Base-by-base conservation (phyloP, 2,888 invertebrate genomes). In the Neuroscelio doddi region DNA sequence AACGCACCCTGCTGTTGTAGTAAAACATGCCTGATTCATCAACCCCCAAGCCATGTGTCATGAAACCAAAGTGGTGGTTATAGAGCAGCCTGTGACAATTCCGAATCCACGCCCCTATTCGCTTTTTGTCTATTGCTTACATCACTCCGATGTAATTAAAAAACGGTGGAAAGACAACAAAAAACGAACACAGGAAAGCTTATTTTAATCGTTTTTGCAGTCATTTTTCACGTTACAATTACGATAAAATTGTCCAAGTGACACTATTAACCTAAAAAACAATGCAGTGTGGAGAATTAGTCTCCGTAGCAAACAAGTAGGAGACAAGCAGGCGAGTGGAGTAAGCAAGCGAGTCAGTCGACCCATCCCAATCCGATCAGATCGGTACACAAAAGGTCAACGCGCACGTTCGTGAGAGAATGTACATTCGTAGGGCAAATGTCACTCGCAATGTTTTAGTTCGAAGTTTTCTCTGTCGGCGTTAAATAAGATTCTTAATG, bases 281-380 rank as follows among this genome's bases (percentile, higher is more conserved):
- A 27, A 27, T 5, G 15, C 14, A 8, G 9, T 44, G 15, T 29
- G 12, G 39, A 12, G 12, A 12, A 9, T 9, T 10, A 36, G 12
- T n/a, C n/a, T n/a, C n/a, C n/a, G n/a, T n/a, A n/a, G 7, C 12
- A 36, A 15, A 10, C 36, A 38, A 15, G 12, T 21, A 14, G 12
- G 1, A 26, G 29, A 44, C 14, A 44, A 14, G 12, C 24, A 26
- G 9, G 12, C 24, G 36, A 12, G 15, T 8, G 7, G 32, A 14
- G n/a, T 39, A 16, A 8, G 39, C 8, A 12, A 27, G 14, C 10
- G 29, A 32, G 7, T 32, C 10, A 4, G 32, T 12, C 63, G 59
- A 63, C 45, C 67, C 69, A 67, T 69, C 69, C 58, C 58, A 44
- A 29, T 44, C 21, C 29, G 15, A 8, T 8, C 14, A 27, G 8